Evolutionary conservation across 2,797 vertebrate genomes (phyloP).

Genomic region (Sebastes taczanowskii): DNA sequence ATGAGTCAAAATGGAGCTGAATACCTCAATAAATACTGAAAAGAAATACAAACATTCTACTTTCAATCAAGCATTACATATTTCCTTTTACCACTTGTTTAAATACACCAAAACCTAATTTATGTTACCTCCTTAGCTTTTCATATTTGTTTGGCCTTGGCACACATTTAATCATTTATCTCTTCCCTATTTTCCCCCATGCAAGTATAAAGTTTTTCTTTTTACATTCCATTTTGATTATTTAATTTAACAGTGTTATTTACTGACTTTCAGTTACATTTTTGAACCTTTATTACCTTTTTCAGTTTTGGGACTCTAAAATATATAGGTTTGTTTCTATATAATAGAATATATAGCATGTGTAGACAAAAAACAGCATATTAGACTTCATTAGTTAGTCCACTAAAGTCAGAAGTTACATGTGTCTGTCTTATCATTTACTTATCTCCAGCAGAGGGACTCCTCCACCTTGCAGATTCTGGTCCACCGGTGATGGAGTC

Average conservation of each 20-base stretch:
- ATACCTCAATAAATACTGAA: background rate
- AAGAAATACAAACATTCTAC: background rate
- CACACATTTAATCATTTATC: background rate
- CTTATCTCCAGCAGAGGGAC: conserved; percentile 13
- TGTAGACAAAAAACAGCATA: background rate
- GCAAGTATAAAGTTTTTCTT: background rate
- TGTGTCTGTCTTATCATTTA: background rate
- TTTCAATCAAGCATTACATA: background rate
- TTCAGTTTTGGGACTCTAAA: background rate
- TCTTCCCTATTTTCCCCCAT: background rate
- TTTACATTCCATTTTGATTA: background rate
- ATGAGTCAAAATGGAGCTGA: background rate
- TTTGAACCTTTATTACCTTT: background rate
- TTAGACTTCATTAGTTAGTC: background rate
- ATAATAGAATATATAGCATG: background rate
- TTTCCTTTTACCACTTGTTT: background rate
- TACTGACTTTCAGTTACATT: background rate
- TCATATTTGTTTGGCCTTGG: background rate
- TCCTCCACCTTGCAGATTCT: background rate
- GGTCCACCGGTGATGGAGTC: conserved; percentile 30
- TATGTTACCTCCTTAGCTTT: background rate
- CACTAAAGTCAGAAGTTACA: background rate
- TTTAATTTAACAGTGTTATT: background rate
- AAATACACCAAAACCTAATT: background rate
- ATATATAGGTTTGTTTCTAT: background rate